These are phyloP conservation scores for Druceiella hillmani DNA, from an alignment of 2,888 invertebrate species.

Conservation along the genomic window DNA sequence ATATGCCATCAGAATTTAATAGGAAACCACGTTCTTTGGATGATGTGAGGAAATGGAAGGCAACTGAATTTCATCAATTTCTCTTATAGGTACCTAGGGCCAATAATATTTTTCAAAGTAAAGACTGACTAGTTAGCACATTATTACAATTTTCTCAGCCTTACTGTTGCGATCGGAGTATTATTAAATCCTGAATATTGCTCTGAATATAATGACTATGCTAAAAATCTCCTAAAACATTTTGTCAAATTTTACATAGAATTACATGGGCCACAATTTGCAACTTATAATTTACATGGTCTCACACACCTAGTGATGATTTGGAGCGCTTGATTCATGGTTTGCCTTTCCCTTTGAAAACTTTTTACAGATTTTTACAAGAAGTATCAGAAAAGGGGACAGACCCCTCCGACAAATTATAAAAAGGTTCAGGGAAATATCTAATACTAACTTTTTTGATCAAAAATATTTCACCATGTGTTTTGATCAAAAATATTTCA, in stretches of 20 bases:
- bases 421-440: conserved; percentile 13
- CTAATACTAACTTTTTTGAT: conserved; percentile 6
- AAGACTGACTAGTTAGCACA: not conserved
- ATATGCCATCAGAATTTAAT: conserved; percentile 15
- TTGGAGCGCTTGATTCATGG: conserved; percentile 20
- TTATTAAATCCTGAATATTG: conserved; percentile 13
- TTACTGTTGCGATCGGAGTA: no score
- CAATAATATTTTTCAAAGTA: conserved; percentile 9
- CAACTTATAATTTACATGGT: conserved; percentile 16
- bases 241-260: conserved; percentile 11
- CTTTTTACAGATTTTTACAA: conserved; percentile 17
- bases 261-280: conserved; percentile 14
- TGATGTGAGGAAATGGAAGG: conserved; percentile 18
- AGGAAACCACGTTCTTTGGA: conserved; percentile 19
- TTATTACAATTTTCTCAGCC: conserved; percentile 9
- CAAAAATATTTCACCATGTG: conserved; percentile 7
- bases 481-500: no score
- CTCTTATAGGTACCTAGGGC: conserved; percentile 16
- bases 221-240: conserved; percentile 11
- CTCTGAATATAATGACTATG: conserved; percentile 6
- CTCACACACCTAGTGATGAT: conserved; percentile 17
- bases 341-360: conserved; percentile 19
- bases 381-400: conserved; percentile 31
- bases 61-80: conserved; percentile 19
- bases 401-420: conserved; percentile 28